Conservation (phyloP, 2,888 invertebrate species). For the Gari tellinella region DNA sequence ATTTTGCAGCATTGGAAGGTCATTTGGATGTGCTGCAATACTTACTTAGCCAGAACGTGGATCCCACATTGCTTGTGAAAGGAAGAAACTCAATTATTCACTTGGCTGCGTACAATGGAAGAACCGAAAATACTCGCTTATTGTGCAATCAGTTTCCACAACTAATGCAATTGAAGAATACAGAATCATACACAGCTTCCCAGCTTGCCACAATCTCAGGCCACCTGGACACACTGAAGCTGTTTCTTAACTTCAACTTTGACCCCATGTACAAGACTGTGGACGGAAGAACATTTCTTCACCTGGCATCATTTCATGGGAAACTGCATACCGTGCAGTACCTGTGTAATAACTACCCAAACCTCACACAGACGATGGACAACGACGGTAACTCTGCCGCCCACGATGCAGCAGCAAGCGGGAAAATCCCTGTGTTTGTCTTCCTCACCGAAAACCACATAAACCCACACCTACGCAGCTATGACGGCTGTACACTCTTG, state of each 20-base stretch:
- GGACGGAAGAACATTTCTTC: slow-evolving; percentile 50
- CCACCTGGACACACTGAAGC: slow-evolving; percentile 33
- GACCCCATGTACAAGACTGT: slow-evolving; percentile 27
- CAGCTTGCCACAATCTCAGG: slow-evolving; percentile 46
- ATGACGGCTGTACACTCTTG: slow-evolving; percentile 50
- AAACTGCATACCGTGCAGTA: slow-evolving; percentile 33
- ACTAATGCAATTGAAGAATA: slow-evolving; percentile 29
- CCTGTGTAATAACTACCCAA: slow-evolving; percentile 20
- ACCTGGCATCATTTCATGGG: slow-evolving; percentile 55
- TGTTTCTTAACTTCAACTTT: slow-evolving; percentile 22
- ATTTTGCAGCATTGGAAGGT: slow-evolving; percentile 53
- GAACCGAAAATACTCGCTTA: slow-evolving; percentile 18
- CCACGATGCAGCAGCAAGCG: slow-evolving; percentile 59
- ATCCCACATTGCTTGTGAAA: slow-evolving; percentile 20
- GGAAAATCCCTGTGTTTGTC: slow-evolving; percentile 33
- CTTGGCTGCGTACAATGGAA: slow-evolving; percentile 50
- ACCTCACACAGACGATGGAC: slow-evolving; percentile 31
- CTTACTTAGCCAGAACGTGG: slow-evolving; percentile 17
- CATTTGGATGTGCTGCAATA: slow-evolving; percentile 35
- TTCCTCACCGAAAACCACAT: slow-evolving; percentile 28
- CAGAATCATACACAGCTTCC: slow-evolving; percentile 38
- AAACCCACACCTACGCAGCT: slow-evolving; percentile 22
- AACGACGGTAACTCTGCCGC: slow-evolving; percentile 51
- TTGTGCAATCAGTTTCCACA: slow-evolving; percentile 35
- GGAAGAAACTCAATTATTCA: slow-evolving; percentile 49